These are phyloP conservation scores for Leptinotarsa peninsularis DNA, from an alignment of 2,888 invertebrate genomes.

Conservation along the genomic window DNA sequence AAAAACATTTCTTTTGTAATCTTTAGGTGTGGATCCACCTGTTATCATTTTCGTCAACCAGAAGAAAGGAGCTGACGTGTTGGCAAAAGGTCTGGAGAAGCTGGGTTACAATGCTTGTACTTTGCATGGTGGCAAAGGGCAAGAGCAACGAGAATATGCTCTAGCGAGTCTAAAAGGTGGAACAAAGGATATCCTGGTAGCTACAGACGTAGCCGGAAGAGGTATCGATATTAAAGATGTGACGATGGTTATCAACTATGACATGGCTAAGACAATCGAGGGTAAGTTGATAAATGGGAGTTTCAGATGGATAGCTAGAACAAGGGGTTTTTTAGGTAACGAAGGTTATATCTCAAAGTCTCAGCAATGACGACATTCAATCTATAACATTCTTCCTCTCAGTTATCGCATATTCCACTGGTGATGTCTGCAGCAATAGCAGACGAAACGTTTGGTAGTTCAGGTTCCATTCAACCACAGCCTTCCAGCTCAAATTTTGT, in stretches of 20 bases:
- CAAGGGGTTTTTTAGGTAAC: too few species aligned
- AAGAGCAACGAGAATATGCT: constrained; percentile 99
- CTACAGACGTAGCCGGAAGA: constrained; percentile 99
- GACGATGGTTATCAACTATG: constrained; percentile 98
- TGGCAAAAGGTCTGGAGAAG: constrained; percentile 97
- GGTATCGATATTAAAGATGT: constrained; percentile 99
- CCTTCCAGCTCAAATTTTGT: too few species aligned
- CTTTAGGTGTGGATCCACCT: constrained; percentile 88
- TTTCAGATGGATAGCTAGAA: too few species aligned
- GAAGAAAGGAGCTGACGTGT: constrained; percentile 95
- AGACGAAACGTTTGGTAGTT: too few species aligned
- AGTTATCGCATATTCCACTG: too few species aligned
- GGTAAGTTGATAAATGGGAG: constrained; percentile 65
- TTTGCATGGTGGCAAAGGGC: constrained; percentile 99
- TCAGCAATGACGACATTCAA: too few species aligned
- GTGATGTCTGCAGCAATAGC: too few species aligned
- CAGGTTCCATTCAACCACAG: too few species aligned
- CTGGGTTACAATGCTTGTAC: constrained; percentile 97
- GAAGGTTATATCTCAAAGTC: too few species aligned
- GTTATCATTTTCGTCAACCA: constrained; percentile 99
- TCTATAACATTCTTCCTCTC: too few species aligned
- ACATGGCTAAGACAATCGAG: constrained; percentile 99
- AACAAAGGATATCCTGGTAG: constrained; percentile 96
- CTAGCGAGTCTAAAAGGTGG: constrained; percentile 96
- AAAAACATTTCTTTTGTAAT: neutral